A percentile compares a stretch with the other conserved stretches of the same genome.
phyloP scores from a whole-genome alignment of 2,888 invertebrate species.

The Brachynemurus nebulosus region DNA sequence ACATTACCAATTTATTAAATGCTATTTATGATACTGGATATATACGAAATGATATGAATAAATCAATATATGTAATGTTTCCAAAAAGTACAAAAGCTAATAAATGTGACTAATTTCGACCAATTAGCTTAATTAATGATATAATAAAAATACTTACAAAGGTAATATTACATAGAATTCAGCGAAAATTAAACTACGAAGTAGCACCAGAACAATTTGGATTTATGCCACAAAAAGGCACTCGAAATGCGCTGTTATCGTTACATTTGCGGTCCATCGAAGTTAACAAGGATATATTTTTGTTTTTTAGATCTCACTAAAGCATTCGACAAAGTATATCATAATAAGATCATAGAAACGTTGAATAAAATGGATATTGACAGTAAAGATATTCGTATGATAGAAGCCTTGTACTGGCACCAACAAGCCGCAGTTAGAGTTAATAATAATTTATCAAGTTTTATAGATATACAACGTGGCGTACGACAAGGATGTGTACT shows the following conservation, averaged over 20 bases:
- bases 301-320: conserved; percentile 11
- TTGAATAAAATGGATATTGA: conserved; percentile 13
- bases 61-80: neutral
- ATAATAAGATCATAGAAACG: conserved; percentile 15
- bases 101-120: neutral
- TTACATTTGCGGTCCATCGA: conserved; percentile 10
- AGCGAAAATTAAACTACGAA: neutral
- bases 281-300: conserved; percentile 6
- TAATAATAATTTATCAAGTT: neutral
- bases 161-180: neutral
- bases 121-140: neutral
- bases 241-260: conserved; percentile 9
- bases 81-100: neutral
- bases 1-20: neutral
- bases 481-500: conserved; percentile 12
- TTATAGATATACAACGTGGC: conserved; percentile 4
- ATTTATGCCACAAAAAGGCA: conserved; percentile 10
- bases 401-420: conserved; percentile 10
- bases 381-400: conserved; percentile 9
- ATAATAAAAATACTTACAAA: neutral
- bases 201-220: neutral
- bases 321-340: conserved; percentile 15
- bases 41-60: neutral
- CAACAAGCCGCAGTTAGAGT: conserved; percentile 4
- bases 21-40: conserved; percentile 1